Base-by-base conservation (phyloP, 1,140 invertebrate species). In the Cotesia chilonis region DNA sequence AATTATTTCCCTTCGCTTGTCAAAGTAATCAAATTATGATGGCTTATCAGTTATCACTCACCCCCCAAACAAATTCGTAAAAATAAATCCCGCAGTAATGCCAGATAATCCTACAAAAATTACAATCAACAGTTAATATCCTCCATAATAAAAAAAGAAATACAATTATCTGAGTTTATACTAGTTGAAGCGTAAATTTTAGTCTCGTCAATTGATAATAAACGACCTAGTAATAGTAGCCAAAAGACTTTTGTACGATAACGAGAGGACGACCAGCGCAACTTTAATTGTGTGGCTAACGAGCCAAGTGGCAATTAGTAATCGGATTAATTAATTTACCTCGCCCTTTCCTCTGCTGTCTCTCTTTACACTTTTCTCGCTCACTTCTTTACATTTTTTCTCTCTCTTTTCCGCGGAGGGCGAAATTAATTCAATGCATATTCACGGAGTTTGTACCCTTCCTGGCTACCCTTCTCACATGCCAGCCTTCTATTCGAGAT, bases 291-390 rank as follows among this genome's bases (percentile, higher is more conserved):
- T 72, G 57, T 61, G 37, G 60, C 61, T 75, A 75, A 75, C 74
- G 66, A 75, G 74, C 70, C 66, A 72, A 75, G 74, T 72, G 61
- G 70, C 74, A 70, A 72, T 75, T 75, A 75, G 74, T 75, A 75
- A 75, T 75, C 59, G 70, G 74, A 75, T 75, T 75, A 72, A 75
- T 75, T 75, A 75, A 75, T 75, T 75, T 69, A 75, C 47, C 12
- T 17, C 9, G 37, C n/a, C 66, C 66, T 68, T 65, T 10, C 10
- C 36, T 28, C 38, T 28, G 14, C 7, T 9, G 10, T 51, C 9
- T 28, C 6, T 52, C 37, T 55, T 35, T 36, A 41, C 12, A 54
- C 47, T 20, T 61, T 61, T 41, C 28, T 47, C 59, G 17, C 47
- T 51, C 59, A 20, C 36, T 36, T 69, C 67, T 28, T 55, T 59